Evolutionary conservation across 2,113 vertebrate species (phyloP), one percentile per base, ranked within the genome.

Genomic region (Myocastor coypus): DNA sequence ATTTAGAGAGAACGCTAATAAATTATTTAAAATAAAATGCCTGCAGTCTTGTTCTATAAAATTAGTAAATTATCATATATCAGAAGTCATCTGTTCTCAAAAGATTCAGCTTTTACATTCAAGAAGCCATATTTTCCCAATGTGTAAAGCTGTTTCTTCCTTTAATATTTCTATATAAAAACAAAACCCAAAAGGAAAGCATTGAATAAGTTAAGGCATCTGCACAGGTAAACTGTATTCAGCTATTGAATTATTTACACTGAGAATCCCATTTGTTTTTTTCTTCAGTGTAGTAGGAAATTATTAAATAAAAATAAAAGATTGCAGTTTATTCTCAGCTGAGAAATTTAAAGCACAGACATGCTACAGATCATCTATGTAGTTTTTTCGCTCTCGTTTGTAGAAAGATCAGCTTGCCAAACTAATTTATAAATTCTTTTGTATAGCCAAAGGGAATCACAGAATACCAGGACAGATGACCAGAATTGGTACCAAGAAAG

Each of bases 101-200:
- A 71, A 87, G 83, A 86, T 55, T 78, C 89, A 84, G 46, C 19
- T 80, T 97, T 92, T 91, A 59, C 42, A 32, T 75, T 94, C 75
- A 93, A n/a, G 91, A 94, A 93, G 88, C 85, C 83, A 64, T 93
- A 66, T 96, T 83, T 63, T 96, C n/a, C 46, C 28, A 12, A 9
- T 55, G 17, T 83, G 10, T 63, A 83, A 80, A 92, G 50, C 91
- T 89, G 17, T 94, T 94, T 97, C 57, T 80, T 68, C 50, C 71
- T 92, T 97, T 97, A 94, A 94, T 92, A 90, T 78, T 61, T 93
- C 30, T 83, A 5, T 63, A 24, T 84, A 92, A 95, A 95, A 94
- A 83, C 50, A 77, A 93, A 94, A 84, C n/a, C 57, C 28, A 34
- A 88, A 95, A 78, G 30, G 11, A 89, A 93, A 94, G 59, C 94